Base-by-base conservation (phyloP, 2,113 vertebrate species). In the Oryzias javanicus region DNA sequence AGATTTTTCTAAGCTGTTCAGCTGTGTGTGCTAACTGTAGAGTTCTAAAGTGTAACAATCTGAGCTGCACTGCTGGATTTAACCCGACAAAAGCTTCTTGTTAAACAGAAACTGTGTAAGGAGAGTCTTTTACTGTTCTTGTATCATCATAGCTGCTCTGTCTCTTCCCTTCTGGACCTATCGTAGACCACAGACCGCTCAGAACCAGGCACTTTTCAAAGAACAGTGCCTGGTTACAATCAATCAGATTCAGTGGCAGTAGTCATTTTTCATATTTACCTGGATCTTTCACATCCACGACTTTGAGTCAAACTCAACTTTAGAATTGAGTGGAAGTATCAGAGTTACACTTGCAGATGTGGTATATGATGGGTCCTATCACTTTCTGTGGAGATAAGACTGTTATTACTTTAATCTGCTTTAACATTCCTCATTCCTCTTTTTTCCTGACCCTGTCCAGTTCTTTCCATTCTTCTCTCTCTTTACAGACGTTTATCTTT, bases 401-500 rank as follows among this genome's bases (percentile, higher is more conserved):
- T 91, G 88, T 91, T 76, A 88, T 89, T 87, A 84, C 79, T 89
- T 88, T 81, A 83, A 83, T 83, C 87, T 91, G 90, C 86, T 93
- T 94, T 94, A 94, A 92, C 91, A 93, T 93, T 94, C 92, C 91
- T 94, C 93, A 90, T 92, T 95, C 94, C 86, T 91, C 92, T 94
- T 94, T 47, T 92, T 85, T 94, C 92, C 92, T 97, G 94, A 97
- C 95, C 93, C 93, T 96, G 92, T 96, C 93, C 94, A 96, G 96
- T 94, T 95, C 94, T 96, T 95, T 97, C 92, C 96, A 89, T 97
- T 98, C 94, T 97, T 95, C 94, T 98, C 93, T 98, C 95, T 98
- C 92, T 97, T 90, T 98, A 86, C 96, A 99, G 97, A 98, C 92
- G 88, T 99, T 99, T 99, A 97, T 98, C 97, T 98, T 98, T 99